Evolutionary conservation across 1,140 invertebrate genomes (phyloP).

Genomic region (Sycophila sp.): DNA sequence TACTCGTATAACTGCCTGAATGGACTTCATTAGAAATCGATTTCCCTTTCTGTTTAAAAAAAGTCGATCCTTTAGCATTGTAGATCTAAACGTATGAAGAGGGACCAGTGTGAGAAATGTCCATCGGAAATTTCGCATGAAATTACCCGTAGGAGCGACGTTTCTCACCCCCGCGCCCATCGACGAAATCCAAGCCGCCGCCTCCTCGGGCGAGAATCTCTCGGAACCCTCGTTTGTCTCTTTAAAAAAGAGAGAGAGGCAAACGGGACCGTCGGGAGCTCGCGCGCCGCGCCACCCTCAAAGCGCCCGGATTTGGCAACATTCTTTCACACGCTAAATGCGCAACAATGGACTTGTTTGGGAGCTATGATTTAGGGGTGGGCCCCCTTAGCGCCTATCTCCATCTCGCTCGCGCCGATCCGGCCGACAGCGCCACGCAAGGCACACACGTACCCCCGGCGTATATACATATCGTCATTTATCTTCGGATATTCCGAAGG

Average conservation of each 20-base stretch:
- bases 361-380: conserved; percentile 60
- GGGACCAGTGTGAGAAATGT: conserved; percentile 18
- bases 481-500: conserved; percentile 48
- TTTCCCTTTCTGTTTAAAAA: no score
- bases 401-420: conserved; percentile 33
- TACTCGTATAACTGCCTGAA: no score
- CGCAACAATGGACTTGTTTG: conserved; percentile 63
- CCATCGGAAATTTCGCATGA: conserved; percentile 11
- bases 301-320: conserved; percentile 44
- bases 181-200: conserved; percentile 1
- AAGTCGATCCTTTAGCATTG: no score
- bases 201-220: no score
- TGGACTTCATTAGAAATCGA: no score
- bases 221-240: no score
- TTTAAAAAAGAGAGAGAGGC: no score
- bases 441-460: background rate
- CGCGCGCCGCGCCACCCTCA: background rate
- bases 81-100: no score
- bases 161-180: conserved; percentile 17
- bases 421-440: conserved; percentile 28
- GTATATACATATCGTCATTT: conserved; percentile 46
- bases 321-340: conserved; percentile 62
- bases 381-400: conserved; percentile 46
- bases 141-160: conserved; percentile 5
- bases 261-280: background rate